Percentiles rank a stretch among this genome's conserved stretches.
phyloP scores from a whole-genome alignment of 2,797 vertebrate species.

The Chelmon rostratus region DNA sequence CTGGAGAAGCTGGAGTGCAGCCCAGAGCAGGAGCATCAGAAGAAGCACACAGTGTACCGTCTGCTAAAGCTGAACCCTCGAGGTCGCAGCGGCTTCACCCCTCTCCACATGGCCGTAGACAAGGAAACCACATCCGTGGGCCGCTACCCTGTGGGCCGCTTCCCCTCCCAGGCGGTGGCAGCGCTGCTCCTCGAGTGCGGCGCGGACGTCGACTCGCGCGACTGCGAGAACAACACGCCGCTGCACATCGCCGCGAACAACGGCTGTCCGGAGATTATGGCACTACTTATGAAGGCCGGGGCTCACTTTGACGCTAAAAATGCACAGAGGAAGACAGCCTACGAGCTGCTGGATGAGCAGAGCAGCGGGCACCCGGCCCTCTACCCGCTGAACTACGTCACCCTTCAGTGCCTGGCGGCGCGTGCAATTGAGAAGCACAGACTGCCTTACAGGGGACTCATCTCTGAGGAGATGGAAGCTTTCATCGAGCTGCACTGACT shows the following conservation, averaged over 20 bases:
- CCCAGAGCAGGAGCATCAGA: conserved; percentile 92
- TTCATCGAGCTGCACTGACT: conserved; percentile 96
- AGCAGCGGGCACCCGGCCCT: conserved; percentile 90
- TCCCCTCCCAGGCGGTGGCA: conserved; percentile 92
- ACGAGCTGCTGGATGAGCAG: conserved; percentile 93
- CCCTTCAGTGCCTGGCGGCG: conserved; percentile 97
- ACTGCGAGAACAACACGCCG: conserved; percentile 96
- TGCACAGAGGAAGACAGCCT: conserved; percentile 92
- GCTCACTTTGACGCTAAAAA: conserved; percentile 96
- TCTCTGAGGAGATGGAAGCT: conserved; percentile 95
- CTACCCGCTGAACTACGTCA: conserved; percentile 93
- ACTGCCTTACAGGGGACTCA: conserved; percentile 95
- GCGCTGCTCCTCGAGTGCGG: conserved; percentile 93
- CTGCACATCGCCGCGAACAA: conserved; percentile 93
- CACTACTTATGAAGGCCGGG: conserved; percentile 90
- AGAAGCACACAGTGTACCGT: conserved; percentile 94
- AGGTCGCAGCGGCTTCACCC: conserved; percentile 91
- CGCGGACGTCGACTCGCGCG: conserved; percentile 93
- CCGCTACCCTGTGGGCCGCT: conserved; percentile 94
- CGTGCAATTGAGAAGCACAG: conserved; percentile 94
- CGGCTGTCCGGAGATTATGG: conserved; percentile 92
- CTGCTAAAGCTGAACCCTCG: conserved; percentile 94
- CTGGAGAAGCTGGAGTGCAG: conserved; percentile 94
- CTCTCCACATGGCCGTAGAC: conserved; percentile 96
- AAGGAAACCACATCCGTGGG: conserved; percentile 94